Evolutionary conservation across 2,888 invertebrate species (phyloP).

Genomic region (Blastobasis adustella): DNA sequence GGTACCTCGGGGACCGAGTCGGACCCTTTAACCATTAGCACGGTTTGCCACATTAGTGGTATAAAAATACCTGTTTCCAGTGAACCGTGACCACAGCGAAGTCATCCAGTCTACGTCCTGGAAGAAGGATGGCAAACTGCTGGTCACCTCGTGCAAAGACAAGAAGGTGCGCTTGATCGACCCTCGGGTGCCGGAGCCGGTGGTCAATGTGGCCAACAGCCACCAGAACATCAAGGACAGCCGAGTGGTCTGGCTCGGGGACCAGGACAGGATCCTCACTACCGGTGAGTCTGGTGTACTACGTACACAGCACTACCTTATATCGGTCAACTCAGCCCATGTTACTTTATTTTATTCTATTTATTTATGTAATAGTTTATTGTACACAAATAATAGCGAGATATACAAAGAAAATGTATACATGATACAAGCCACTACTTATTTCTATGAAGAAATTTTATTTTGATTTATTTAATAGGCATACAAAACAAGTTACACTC

Average conservation of each 20-base stretch:
- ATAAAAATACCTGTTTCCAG: constrained; percentile 22
- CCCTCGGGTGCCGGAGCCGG: constrained; percentile 78
- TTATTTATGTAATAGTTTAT: too few relatives aligned
- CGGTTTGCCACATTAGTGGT: too few relatives aligned
- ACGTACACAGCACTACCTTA: too few relatives aligned
- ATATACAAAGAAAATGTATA: too few relatives aligned
- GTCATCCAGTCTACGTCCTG: constrained; percentile 93
- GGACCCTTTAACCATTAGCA: too few relatives aligned
- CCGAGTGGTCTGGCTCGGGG: constrained; percentile 92
- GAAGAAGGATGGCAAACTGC: constrained; percentile 87
- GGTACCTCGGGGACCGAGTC: too few relatives aligned
- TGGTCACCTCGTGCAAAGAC: constrained; percentile 94
- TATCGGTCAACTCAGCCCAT: background rate
- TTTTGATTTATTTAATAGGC: too few relatives aligned
- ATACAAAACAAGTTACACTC: too few relatives aligned
- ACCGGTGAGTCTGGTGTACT: constrained; percentile 72
- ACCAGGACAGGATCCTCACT: constrained; percentile 86
- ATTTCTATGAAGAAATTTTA: too few relatives aligned
- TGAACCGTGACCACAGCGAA: constrained; percentile 85
- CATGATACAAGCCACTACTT: too few relatives aligned
- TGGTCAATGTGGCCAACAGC: constrained; percentile 80
- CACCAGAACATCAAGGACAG: constrained; percentile 95
- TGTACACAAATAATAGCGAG: too few relatives aligned
- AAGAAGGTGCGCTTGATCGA: constrained; percentile 91
- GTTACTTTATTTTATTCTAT: too few relatives aligned